Percentiles rank a stretch among this genome's conserved stretches.
Evolutionary conservation across 2,888 invertebrate species (phyloP).

Genomic region (Drosophila koepferae): DNA sequence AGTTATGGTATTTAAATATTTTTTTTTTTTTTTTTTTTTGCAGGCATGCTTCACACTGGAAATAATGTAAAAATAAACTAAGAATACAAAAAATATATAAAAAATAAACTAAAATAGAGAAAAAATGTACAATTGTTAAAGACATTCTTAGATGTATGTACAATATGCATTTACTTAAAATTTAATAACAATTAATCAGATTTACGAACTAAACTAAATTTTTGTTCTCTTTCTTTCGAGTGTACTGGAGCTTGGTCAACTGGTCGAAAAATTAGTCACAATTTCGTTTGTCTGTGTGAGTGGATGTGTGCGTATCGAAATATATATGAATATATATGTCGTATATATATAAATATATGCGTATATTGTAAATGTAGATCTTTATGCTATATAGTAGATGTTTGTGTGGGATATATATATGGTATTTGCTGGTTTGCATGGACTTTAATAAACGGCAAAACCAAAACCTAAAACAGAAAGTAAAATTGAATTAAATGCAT

Average conservation of each 20-base stretch:
- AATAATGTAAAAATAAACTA: conserved; percentile 33
- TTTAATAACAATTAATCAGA: conserved; percentile 48
- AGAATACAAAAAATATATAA: conserved; percentile 9
- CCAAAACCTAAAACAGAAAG: conserved; percentile 79
- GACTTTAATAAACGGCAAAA: conserved; percentile 79
- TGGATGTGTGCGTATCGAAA: conserved; percentile 35
- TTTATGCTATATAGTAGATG: conserved; percentile 29
- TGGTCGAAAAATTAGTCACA: conserved; percentile 31
- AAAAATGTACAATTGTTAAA: conserved; percentile 39
- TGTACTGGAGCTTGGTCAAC: conserved; percentile 25
- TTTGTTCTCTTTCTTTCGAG: neutral
- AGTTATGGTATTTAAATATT: conserved; percentile 22
- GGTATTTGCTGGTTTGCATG: conserved; percentile 66
- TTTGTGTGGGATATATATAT: conserved; percentile 50
- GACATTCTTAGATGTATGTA: conserved; percentile 33
- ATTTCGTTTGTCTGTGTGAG: conserved; percentile 11
- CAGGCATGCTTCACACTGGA: conserved; percentile 43
- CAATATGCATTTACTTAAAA: conserved; percentile 34
- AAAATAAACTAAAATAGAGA: conserved; percentile 24
- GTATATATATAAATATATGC: conserved; percentile 5
- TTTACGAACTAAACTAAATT: conserved; percentile 42
- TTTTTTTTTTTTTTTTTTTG: conserved; percentile 11
- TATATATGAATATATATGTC: neutral
- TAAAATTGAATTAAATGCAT: conserved; percentile 52
- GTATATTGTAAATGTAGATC: conserved; percentile 26